Conservation (phyloP, 2,888 invertebrate genomes). For the Andrena praecox region DNA sequence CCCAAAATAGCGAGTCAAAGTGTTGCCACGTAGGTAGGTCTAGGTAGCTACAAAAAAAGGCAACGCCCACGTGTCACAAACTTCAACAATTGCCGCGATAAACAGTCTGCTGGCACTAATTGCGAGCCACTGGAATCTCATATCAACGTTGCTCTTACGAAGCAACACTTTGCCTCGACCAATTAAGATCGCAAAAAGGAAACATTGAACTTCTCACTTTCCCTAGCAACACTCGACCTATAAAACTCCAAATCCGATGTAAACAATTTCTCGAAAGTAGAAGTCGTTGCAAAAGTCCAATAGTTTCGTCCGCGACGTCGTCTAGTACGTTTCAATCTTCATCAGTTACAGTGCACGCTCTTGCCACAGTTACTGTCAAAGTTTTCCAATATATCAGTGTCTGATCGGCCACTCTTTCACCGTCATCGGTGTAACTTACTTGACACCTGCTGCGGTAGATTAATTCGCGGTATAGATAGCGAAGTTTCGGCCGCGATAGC, state of each 20-base stretch:
- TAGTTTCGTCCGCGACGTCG: not conserved
- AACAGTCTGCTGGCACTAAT: not conserved
- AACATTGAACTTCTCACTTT: no score
- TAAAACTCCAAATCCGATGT: not conserved
- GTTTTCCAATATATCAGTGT: constrained; percentile 6
- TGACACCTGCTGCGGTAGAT: no score
- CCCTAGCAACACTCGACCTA: no score
- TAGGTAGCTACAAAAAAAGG: not conserved
- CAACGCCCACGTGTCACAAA: not conserved
- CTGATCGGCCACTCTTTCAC: not conserved
- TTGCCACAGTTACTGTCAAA: constrained; percentile 4
- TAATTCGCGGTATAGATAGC: no score
- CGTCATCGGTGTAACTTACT: not conserved
- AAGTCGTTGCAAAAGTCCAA: not conserved
- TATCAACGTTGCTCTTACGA: no score
- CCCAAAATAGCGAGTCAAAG: constrained; percentile 7
- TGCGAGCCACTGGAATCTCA: no score
- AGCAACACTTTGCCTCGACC: no score
- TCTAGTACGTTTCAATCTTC: not conserved
- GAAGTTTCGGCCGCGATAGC: no score
- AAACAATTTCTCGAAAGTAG: not conserved
- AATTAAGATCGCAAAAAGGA: no score
- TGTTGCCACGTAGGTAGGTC: not conserved
- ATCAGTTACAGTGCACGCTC: not conserved
- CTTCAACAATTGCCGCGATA: not conserved